Evolutionary conservation across 2,888 invertebrate species (phyloP).

Genomic region (Patella ulyssiponensis): DNA sequence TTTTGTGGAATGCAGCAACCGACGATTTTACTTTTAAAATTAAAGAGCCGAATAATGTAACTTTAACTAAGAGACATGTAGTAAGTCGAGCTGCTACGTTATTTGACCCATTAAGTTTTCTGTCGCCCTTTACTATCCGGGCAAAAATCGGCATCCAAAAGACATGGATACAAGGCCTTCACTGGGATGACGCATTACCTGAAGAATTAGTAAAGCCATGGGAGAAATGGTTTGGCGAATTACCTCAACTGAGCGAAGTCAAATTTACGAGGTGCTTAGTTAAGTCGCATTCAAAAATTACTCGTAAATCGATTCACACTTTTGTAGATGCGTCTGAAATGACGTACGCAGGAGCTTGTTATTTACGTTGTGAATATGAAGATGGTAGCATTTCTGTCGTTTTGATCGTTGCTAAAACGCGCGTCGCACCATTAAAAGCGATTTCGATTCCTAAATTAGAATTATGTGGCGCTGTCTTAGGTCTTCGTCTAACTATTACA

Average conservation of each 20-base stretch:
- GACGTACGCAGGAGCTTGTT: not conserved
- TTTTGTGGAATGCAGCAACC: no score
- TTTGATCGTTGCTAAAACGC: conserved; percentile 8
- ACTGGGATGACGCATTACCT: not conserved
- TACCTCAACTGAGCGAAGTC: not conserved
- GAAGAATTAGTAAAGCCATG: not conserved
- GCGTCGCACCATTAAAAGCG: conserved; percentile 13
- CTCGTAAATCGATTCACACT: not conserved
- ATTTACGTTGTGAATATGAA: not conserved
- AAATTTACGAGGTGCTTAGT: not conserved
- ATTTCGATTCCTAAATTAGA: conserved; percentile 14
- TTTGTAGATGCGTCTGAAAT: not conserved
- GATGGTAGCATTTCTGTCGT: conserved; percentile 10
- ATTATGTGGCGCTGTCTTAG: no score
- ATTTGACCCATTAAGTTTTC: no score
- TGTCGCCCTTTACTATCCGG: no score
- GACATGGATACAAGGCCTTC: conserved; percentile 5
- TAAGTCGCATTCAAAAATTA: not conserved
- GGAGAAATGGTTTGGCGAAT: not conserved
- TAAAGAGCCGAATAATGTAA: not conserved
- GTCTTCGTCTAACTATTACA: not conserved
- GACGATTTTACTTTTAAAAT: not conserved
- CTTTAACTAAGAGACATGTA: not conserved
- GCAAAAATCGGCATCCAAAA: not conserved
- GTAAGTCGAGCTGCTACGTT: not conserved